Percentiles rank a stretch among this genome's conserved stretches.
phyloP scores from a whole-genome alignment of 1,140 invertebrate species.

The Meteorus sp. region DNA sequence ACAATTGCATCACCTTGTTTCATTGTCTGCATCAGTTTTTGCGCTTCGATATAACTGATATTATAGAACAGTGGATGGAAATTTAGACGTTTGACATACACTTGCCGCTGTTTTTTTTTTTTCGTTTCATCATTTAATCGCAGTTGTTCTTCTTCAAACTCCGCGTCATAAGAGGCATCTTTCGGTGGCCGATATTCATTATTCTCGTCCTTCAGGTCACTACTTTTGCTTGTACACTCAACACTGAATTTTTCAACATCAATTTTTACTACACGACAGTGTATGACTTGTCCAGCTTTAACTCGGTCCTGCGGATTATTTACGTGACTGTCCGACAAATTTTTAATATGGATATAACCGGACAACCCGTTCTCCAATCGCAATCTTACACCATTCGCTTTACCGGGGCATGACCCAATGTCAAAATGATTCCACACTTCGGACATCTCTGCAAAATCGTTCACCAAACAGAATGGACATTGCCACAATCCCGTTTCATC shows the following conservation, averaged over 20 bases:
- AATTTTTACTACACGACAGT: conserved; percentile 94
- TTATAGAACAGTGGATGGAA: conserved; percentile 98
- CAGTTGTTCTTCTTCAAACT: conserved; percentile 79
- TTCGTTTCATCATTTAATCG: conserved; percentile 80
- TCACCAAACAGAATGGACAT: conserved; percentile 96
- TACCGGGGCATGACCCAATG: conserved; percentile 90
- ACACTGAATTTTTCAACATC: conserved; percentile 93
- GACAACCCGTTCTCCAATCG: conserved; percentile 91
- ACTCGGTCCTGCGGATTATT: conserved; percentile 92
- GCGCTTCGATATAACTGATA: conserved; percentile 89
- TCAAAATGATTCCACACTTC: conserved; percentile 99
- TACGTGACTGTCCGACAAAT: conserved; percentile 92
- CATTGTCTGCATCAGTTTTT: conserved; percentile 87
- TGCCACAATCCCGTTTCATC: conserved; percentile 95
- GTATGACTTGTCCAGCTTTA: conserved; percentile 81
- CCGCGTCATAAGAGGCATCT: conserved; percentile 92
- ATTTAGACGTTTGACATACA: conserved; percentile 93
- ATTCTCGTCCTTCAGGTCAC: conserved; percentile 90
- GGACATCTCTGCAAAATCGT: conserved; percentile 91
- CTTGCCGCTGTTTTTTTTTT: conserved; percentile 76
- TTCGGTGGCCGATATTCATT: conserved; percentile 86
- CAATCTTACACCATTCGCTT: conserved; percentile 88
- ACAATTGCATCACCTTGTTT: conserved; percentile 97
- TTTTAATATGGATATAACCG: conserved; percentile 95
- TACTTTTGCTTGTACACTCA: conserved; percentile 91